These are phyloP conservation scores for Paratilapia polleni DNA, from an alignment of 2,113 vertebrate genomes.

Conservation along the genomic window DNA sequence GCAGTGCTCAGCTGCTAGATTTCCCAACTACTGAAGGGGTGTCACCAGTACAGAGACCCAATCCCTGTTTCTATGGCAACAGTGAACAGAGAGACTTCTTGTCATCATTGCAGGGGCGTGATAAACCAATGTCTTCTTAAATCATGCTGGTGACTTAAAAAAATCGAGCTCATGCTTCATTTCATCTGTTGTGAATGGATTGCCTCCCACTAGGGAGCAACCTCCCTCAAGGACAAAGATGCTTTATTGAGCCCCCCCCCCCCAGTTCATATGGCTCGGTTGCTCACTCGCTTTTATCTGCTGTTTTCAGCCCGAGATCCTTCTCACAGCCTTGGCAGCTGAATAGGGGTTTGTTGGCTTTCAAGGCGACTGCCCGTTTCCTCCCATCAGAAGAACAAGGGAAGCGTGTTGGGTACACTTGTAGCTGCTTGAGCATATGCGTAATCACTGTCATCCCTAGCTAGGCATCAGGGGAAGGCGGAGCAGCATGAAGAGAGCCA, in stretches of 20 bases:
- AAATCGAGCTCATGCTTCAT: conserved; percentile 41
- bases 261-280: conserved; percentile 1
- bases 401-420: conserved; percentile 65
- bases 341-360: conserved; percentile 55
- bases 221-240: conserved; percentile 39
- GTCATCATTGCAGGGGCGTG: conserved; percentile 48
- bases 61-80: conserved; percentile 76
- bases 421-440: conserved; percentile 48
- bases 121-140: conserved; percentile 36
- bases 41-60: conserved; percentile 52
- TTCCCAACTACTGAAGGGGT: conserved; percentile 36
- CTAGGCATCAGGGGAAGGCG: conserved; percentile 40
- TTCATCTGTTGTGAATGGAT: conserved; percentile 55
- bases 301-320: conserved; percentile 31
- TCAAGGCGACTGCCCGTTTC: conserved; percentile 38
- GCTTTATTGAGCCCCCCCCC: conserved; percentile 31
- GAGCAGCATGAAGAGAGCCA: conserved; percentile 43
- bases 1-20: conserved; percentile 43
- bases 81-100: conserved; percentile 54
- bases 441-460: conserved; percentile 57
- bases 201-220: neutral
- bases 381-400: conserved; percentile 53
- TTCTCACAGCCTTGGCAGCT: conserved; percentile 55
- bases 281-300: conserved; percentile 36
- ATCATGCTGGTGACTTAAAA: conserved; percentile 28